Evolutionary conservation across 2,888 invertebrate genomes (phyloP), one percentile per base, ranked within the genome.

Genomic region (Ormyrus nitidulus): DNA sequence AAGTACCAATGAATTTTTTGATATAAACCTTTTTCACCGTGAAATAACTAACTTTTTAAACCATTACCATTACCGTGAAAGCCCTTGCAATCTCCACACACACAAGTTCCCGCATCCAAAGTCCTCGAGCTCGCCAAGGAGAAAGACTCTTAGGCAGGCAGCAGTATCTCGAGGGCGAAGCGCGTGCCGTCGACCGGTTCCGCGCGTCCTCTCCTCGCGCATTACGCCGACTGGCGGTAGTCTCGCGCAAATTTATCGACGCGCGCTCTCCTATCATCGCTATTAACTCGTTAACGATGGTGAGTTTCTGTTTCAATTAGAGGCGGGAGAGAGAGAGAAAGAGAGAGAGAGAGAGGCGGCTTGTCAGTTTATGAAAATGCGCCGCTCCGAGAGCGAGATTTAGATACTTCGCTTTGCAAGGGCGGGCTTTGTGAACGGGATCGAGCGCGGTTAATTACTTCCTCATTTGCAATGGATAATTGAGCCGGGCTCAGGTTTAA

Each of bases 121-220:
- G 34, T 3, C 34, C 3, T 3, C 3, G 34, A 34, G 34, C 34
- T 34, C 34, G 34, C 34, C 34, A 4, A 34, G 34, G 34, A 34
- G 44, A 19, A 7, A 44, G 5, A 54, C 34, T 34, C 4, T 54
- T 49, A 9, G 6, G 11, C 54, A 11, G 19, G 53, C n/a, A 8
- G 4, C 2, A 9, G 1, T 8, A 3, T 7, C 56, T 34, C 44
- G 19, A 61, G 44, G 34, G 6, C 53, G 13, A 8, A 51, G 87
- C 88, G 86, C 88, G 88, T 88, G 88, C 86, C 87, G 62, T 56
- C 61, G 86, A 88, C 88, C 88, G 88, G 88, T 88, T 88, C 86
- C n/a, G n/a, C 58, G 8, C 8, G 0, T 53, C n/a, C 64, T 56
- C 49, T 59, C 78, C 53, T 6, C 48, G 7, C 48, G 44, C 49